Evolutionary conservation across 1,140 invertebrate species (phyloP).

Genomic region (Sitophilus oryzae): DNA sequence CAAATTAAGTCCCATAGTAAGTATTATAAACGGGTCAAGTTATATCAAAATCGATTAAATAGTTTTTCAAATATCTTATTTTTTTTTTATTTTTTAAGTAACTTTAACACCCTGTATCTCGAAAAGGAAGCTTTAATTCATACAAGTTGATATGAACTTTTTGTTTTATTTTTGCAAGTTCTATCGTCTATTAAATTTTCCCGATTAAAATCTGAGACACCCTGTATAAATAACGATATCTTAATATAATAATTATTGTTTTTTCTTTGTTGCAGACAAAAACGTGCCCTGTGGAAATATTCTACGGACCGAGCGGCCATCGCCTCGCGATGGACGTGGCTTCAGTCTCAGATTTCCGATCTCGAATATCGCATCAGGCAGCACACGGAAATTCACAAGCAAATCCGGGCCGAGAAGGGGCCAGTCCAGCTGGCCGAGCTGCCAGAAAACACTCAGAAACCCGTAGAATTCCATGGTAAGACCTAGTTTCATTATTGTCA

Average conservation of each 20-base stretch:
- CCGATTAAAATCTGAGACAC: too few relatives aligned
- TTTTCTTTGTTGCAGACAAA: slow-evolving; percentile 58
- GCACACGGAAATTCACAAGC: slow-evolving; percentile 72
- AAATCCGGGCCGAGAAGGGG: slow-evolving; percentile 57
- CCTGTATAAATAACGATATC: background rate
- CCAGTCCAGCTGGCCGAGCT: slow-evolving; percentile 44
- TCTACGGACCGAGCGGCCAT: slow-evolving; percentile 71
- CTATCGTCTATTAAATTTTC: too few relatives aligned
- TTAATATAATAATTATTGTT: background rate
- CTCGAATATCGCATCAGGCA: slow-evolving; percentile 88
- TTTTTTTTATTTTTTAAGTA: too few relatives aligned
- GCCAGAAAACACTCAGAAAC: slow-evolving; percentile 20
- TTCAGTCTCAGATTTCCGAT: slow-evolving; percentile 86
- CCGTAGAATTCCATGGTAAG: slow-evolving; percentile 27
- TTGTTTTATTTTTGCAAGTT: too few relatives aligned
- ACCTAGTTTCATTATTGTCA: too few relatives aligned
- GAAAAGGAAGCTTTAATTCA: too few relatives aligned
- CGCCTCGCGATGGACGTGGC: slow-evolving; percentile 84
- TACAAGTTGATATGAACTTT: too few relatives aligned
- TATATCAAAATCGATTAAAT: too few relatives aligned
- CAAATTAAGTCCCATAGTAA: too few relatives aligned
- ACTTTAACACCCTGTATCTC: too few relatives aligned
- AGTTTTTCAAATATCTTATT: too few relatives aligned
- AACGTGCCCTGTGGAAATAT: slow-evolving; percentile 80
- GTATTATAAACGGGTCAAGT: too few relatives aligned